Base-by-base conservation (phyloP, 2,888 invertebrate genomes). In the Nomada ruficornis region DNA sequence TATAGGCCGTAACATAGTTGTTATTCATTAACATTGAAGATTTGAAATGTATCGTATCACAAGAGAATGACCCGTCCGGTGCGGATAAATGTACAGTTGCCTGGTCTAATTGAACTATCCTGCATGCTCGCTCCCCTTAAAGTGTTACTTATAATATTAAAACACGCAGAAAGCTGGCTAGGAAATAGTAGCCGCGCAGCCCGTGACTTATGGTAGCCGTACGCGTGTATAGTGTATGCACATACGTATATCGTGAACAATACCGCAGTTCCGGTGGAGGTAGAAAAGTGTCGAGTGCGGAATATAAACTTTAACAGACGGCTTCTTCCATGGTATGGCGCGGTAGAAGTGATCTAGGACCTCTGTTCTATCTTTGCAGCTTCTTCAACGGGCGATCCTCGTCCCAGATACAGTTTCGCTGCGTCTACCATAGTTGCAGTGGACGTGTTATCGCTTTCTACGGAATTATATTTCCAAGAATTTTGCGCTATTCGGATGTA, bases 301-400 rank as follows among this genome's bases (percentile, higher is more conserved):
- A 88, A 87, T 87, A 86, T 88, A 87, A 87, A 87, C 83, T 87
- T 87, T 88, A 87, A 83, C 86, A 86, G 87, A 87, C 85, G 83
- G 77, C 75, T 83, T 83, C 87, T 88, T 87, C 77, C 64, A 54
- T 55, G 73, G 63, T 42, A 20, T 57, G 65, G 57, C 72, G 74
- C 62, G 60, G 54, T 77, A 72, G 52, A 62, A 67, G 87, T 80
- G 85, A 85, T 83, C 86, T 84, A 86, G 82, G 78, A 84, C 60
- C 80, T 77, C 60, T 67, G 80, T 85, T 71, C 74, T 47, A 72
- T 83, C 69, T 74, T 60, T 72, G 64, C 72, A 83, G 82, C 73
- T 76, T 86, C 78, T 83, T 83, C 73, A 76, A 65, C 68, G 76
- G 4, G 47, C 76, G 82, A 87, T 86, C 77, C 76, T 62, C 80